Conservation (phyloP, 2,888 invertebrate species). For the Leptodirus hochenwartii region DNA sequence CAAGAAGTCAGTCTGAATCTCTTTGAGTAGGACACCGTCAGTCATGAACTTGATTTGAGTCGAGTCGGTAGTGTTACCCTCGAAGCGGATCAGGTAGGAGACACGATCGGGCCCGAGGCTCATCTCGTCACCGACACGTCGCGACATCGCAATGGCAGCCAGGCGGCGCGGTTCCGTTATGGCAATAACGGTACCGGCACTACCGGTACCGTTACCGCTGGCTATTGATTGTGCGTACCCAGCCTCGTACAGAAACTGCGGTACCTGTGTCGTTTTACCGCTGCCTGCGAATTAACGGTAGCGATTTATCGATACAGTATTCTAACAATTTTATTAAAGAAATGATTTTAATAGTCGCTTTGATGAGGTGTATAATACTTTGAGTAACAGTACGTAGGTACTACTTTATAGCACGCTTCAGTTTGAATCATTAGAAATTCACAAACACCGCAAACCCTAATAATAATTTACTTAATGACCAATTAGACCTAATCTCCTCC, state of each 20-base stretch:
- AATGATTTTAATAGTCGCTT: too few relatives aligned
- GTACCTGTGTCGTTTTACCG: slow-evolving; percentile 97
- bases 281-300: slow-evolving; percentile 31
- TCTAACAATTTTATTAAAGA: slow-evolving; percentile 4
- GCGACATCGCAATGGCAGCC: slow-evolving; percentile 93
- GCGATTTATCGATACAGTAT: too few relatives aligned
- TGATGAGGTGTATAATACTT: too few relatives aligned
- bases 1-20: slow-evolving; percentile 65
- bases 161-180: slow-evolving; percentile 96
- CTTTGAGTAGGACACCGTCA: slow-evolving; percentile 88
- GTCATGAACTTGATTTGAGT: slow-evolving; percentile 99
- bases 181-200: slow-evolving; percentile 80
- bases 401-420: too few relatives aligned
- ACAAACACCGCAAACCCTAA: too few relatives aligned
- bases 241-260: slow-evolving; percentile 95
- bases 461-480: too few relatives aligned
- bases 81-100: slow-evolving; percentile 88
- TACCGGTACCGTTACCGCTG: too few relatives aligned
- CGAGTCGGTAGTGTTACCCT: slow-evolving; percentile 72
- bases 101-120: slow-evolving; percentile 55
- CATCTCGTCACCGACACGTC: slow-evolving; percentile 80
- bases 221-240: slow-evolving; percentile 73
- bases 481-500: too few relatives aligned
- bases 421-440: too few relatives aligned
- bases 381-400: too few relatives aligned